Conservation (phyloP, 2,888 invertebrate species). For the Drosophila bunnanda region DNA sequence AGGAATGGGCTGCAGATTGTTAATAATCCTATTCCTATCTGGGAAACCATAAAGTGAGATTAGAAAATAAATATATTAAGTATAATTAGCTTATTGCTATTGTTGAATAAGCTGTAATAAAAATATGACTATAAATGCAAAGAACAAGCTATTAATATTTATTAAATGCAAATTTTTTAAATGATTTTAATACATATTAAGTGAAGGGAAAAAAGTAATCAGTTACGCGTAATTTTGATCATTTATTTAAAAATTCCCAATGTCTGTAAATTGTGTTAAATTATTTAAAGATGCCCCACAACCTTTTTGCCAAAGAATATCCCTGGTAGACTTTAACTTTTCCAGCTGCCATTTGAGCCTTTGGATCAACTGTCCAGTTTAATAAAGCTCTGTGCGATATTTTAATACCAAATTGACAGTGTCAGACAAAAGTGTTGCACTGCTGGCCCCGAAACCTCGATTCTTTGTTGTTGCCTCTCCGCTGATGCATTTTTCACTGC, state of each 20-base stretch:
- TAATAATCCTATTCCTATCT: neutral
- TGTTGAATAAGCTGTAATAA: neutral
- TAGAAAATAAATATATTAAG: neutral
- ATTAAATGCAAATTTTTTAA: neutral
- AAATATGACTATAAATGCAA: neutral
- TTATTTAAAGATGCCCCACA: neutral
- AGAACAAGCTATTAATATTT: neutral
- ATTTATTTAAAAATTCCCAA: neutral
- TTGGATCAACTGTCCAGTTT: constrained; percentile 35
- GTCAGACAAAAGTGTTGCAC: constrained; percentile 51
- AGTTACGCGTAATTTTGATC: neutral
- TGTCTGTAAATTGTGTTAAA: neutral
- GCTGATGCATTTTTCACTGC: constrained; percentile 25
- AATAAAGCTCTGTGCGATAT: constrained; percentile 54
- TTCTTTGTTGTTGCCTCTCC: constrained; percentile 21
- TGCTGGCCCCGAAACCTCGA: constrained; percentile 26
- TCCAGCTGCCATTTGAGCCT: constrained; percentile 13
- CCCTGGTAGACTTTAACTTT: neutral
- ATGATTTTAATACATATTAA: neutral
- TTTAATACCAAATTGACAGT: constrained; percentile 66
- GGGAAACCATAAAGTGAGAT: neutral
- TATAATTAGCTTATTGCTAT: neutral
- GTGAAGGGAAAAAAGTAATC: neutral
- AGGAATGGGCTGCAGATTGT: neutral
- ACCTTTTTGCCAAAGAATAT: neutral